These are phyloP conservation scores for Parnassius smintheus DNA, from an alignment of 2,888 invertebrate genomes.

Conservation along the genomic window DNA sequence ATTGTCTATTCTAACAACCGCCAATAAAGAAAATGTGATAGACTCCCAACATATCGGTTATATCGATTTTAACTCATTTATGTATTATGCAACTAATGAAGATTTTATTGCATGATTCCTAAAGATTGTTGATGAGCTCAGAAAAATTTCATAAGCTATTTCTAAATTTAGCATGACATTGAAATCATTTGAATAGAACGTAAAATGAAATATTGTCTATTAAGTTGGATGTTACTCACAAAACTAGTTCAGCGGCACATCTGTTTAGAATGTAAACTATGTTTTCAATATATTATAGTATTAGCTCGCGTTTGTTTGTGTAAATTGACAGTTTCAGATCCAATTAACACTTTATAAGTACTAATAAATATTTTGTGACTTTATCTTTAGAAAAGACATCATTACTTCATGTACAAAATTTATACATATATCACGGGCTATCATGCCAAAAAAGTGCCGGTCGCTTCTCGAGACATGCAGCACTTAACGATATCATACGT, in stretches of 20 bases:
- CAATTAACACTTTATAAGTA: neutral
- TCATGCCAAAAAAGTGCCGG: too few relatives aligned
- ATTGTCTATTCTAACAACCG: too few relatives aligned
- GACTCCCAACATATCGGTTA: neutral
- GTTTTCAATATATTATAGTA: neutral
- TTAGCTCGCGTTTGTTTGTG: neutral
- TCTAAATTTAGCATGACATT: conserved; percentile 20
- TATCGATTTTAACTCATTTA: conserved; percentile 2
- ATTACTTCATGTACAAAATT: too few relatives aligned
- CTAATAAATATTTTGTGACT: too few relatives aligned
- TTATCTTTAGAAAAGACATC: too few relatives aligned
- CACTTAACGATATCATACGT: too few relatives aligned
- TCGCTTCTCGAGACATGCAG: too few relatives aligned
- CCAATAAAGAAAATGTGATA: too few relatives aligned
- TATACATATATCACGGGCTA: too few relatives aligned
- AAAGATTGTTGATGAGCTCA: neutral
- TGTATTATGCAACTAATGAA: conserved; percentile 10
- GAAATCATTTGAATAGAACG: conserved; percentile 18
- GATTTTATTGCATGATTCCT: conserved; percentile 12
- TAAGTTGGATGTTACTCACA: conserved; percentile 11
- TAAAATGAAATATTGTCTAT: conserved; percentile 10
- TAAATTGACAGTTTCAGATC: neutral
- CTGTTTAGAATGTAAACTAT: neutral
- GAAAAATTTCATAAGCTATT: conserved; percentile 14
- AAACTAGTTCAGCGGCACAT: conserved; percentile 7